Conservation (phyloP, 2,797 vertebrate species). For the Hippoglossus hippoglossus region DNA sequence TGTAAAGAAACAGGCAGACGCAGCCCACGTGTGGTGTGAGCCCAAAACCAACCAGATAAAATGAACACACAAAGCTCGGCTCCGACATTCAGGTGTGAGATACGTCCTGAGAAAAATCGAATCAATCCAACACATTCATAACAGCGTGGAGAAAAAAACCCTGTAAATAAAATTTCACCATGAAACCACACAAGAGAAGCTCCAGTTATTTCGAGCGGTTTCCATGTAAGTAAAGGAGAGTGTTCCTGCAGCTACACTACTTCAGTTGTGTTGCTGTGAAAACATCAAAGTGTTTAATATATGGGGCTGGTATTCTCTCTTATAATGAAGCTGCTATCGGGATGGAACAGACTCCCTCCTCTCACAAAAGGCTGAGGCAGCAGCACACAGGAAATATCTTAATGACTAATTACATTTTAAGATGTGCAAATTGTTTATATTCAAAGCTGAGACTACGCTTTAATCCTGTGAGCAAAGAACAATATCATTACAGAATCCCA, state of each 20-base stretch:
- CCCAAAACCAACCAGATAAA: no score
- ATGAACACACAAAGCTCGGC: no score
- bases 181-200: background rate
- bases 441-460: constrained; percentile 62
- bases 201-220: constrained; percentile 40
- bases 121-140: no score
- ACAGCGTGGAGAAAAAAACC: background rate
- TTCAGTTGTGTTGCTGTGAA: constrained; percentile 29
- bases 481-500: constrained; percentile 56
- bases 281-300: constrained; percentile 71
- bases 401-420: constrained; percentile 78
- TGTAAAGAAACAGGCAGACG: no score
- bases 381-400: constrained; percentile 68
- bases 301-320: constrained; percentile 38
- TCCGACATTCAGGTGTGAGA: no score
- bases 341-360: constrained; percentile 63
- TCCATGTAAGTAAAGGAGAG: constrained; percentile 52
- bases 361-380: constrained; percentile 59
- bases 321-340: constrained; percentile 72
- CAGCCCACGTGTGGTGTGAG: no score
- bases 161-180: no score
- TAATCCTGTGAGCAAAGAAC: constrained; percentile 68
- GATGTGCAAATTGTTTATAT: constrained; percentile 72
- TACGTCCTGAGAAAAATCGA: no score
- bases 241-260: constrained; percentile 46